These are phyloP conservation scores for Trichonephila clavata DNA, from an alignment of 1,140 invertebrate genomes.

Conservation along the genomic window DNA sequence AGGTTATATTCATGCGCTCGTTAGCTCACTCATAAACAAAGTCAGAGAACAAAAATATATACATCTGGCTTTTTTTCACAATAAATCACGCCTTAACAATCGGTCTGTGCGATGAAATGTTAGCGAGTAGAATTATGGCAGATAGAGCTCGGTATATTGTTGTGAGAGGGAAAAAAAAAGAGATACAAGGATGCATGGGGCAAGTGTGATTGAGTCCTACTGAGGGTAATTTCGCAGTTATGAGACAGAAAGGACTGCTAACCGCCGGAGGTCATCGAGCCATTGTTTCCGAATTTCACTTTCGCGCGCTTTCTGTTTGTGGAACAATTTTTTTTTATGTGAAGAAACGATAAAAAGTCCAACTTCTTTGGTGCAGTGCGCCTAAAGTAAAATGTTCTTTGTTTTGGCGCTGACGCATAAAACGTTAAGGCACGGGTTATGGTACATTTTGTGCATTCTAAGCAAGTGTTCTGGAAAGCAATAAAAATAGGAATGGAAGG, in stretches of 20 bases:
- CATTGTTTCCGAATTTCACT: background rate
- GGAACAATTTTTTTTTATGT: background rate
- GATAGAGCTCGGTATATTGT: no score
- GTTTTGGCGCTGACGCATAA: background rate
- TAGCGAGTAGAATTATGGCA: background rate
- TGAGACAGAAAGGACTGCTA: constrained; percentile 11
- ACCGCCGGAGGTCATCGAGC: constrained; percentile 4
- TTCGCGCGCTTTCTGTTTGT: background rate
- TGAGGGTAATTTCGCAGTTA: constrained; percentile 6
- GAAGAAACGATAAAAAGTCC: background rate
- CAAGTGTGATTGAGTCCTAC: background rate
- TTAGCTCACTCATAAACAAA: constrained; percentile 10
- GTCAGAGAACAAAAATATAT: constrained; percentile 3
- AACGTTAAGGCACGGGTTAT: background rate
- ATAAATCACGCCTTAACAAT: background rate
- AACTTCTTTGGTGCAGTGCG: background rate
- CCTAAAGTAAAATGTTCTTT: background rate
- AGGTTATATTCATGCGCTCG: background rate
- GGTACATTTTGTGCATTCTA: background rate
- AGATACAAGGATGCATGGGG: background rate
- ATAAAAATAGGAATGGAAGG: background rate
- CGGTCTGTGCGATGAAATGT: background rate
- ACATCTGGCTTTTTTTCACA: background rate
- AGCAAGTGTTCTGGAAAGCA: background rate
- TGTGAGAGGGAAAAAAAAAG: background rate